Percentiles rank a stretch among this genome's conserved stretches.
phyloP scores from a whole-genome alignment of 2,888 invertebrate genomes.

The Loripinus fragilis region DNA sequence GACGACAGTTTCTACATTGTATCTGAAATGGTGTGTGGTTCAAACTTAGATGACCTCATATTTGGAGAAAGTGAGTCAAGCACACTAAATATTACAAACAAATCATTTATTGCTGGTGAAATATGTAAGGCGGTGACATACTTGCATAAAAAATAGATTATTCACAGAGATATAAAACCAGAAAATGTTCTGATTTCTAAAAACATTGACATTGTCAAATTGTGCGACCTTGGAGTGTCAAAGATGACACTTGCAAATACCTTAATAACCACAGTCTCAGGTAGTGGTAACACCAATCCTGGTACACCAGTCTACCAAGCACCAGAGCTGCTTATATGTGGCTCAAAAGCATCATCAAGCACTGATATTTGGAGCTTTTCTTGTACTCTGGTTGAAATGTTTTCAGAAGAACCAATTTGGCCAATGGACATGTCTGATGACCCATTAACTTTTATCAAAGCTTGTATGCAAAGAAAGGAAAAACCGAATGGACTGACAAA shows the following conservation, averaged over 20 bases:
- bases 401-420: not conserved
- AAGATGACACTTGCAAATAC: slow-evolving; percentile 18
- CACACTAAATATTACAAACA: not conserved
- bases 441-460: too few relatives aligned
- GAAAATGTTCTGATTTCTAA: slow-evolving; percentile 33
- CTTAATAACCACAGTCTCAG: not conserved
- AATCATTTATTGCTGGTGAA: slow-evolving; percentile 10
- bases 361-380: not conserved
- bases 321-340: not conserved
- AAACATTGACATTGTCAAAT: slow-evolving; percentile 10
- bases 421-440: not conserved
- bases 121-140: slow-evolving; percentile 19
- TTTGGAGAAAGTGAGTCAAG: slow-evolving; percentile 5
- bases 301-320: slow-evolving; percentile 20
- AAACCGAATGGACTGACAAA: not conserved
- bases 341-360: not conserved
- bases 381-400: not conserved
- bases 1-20: slow-evolving; percentile 19
- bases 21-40: slow-evolving; percentile 23
- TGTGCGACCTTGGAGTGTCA: slow-evolving; percentile 32
- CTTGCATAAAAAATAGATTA: slow-evolving; percentile 25
- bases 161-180: slow-evolving; percentile 45
- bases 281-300: not conserved
- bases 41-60: slow-evolving; percentile 20
- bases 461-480: not conserved